Evolutionary conservation across 2,113 vertebrate species (phyloP).

Genomic region (Hemicordylus capensis): DNA sequence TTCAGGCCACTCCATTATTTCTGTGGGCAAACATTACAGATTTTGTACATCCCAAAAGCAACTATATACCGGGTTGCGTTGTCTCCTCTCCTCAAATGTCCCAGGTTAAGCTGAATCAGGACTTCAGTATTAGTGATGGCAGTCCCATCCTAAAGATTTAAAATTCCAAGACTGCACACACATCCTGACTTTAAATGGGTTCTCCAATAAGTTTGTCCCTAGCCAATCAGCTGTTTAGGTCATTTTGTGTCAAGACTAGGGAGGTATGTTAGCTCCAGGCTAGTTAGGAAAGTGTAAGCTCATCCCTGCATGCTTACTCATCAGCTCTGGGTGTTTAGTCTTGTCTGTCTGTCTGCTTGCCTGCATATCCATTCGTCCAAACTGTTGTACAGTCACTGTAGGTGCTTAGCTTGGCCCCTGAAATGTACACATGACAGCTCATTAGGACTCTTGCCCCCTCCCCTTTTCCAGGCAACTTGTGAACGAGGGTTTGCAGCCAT

Average conservation of each 20-base stretch:
- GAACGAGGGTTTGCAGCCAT: constrained; percentile 96
- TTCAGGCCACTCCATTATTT: background rate
- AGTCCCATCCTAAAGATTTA: background rate
- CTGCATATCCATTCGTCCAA: fast-evolving
- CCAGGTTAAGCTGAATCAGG: too few relatives aligned
- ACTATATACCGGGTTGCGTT: background rate
- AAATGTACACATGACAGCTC: background rate
- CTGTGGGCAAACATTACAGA: background rate
- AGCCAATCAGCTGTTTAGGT: background rate
- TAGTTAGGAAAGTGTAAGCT: background rate
- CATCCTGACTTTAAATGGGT: background rate
- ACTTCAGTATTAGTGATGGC: background rate
- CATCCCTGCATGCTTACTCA: fast-evolving
- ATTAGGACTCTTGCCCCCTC: background rate
- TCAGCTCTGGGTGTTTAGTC: background rate
- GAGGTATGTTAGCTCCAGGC: background rate
- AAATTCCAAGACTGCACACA: background rate
- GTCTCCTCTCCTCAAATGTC: too few relatives aligned
- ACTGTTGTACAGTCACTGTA: too few relatives aligned
- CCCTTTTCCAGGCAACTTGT: constrained; percentile 87
- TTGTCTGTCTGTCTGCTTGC: background rate
- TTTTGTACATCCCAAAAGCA: too few relatives aligned
- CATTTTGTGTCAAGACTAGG: background rate
- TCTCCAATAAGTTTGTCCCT: background rate
- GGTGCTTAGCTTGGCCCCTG: background rate